Evolutionary conservation across 2,888 invertebrate species (phyloP), one percentile per base, ranked within the genome.

Genomic region (Drosophila yooni): DNA sequence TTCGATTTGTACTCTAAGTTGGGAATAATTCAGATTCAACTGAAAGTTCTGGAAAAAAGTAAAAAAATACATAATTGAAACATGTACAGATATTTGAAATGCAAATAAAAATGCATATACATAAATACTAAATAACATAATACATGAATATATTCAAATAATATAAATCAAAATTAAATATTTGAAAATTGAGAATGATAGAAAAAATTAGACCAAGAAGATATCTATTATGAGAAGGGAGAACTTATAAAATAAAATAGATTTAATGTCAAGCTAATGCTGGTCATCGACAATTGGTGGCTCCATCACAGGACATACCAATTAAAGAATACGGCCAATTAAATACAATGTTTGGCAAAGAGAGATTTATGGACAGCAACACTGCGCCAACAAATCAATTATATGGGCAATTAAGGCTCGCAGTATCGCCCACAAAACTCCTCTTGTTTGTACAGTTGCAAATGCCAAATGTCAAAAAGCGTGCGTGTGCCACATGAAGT

Each of bases 391-490:
- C 74, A 79, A 83, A 83, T 81, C 74, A 83, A 86, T 83, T 83
- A 81, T 65, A 56, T 33, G 6, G 43, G 21, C 51, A 61, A 73
- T 67, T 53, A 59, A 46, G 43, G 29, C 51, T 29, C 27, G 15
- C 31, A 56, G 10, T 8, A 8, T 36, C 58, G 52, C 62, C 53
- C 43, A 71, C 60, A n/a, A 48, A 48, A 40, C 69, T 48, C 21
- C 38, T 31, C 27, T 43, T 46, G 38, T 60, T 48, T 46, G 34
- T 18, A 15, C 43, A 40, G 29, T 62, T 33, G 51, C 21, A 72
- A 78, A 78, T 79, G 79, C n/a, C 73, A 82, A 87, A 84, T 65
- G 83, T 72, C 74, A 69, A 67, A 64, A 51, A 38, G 40, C 61
- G 27, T 69, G 63, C 70, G 67, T 57, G 69, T 43, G 61, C 54